Evolutionary conservation across 2,113 vertebrate species (phyloP), one percentile per base, ranked within the genome.

Genomic region (Pyxicephalus adspersus): DNA sequence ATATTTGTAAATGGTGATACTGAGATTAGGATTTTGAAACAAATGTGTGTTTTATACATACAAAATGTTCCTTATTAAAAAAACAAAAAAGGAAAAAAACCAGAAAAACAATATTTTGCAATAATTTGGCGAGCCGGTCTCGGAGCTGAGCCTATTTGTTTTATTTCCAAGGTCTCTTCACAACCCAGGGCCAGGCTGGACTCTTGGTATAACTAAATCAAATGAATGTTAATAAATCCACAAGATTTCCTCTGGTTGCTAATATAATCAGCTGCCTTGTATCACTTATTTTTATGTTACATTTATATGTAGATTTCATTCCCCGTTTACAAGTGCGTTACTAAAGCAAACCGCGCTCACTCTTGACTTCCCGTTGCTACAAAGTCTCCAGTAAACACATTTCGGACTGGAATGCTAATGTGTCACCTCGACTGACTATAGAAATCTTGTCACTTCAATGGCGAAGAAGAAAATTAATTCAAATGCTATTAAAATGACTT

Each of bases 371-470:
- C 2, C 17, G 65, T 20, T 57, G 51, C 16, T 26, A 55, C 3
- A 9, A 26, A 7, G 17, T 29, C 52, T 72, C 16, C 45, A 70
- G 20, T 26, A 26, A 72, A 54, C 70, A 72, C 70, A 57, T 72
- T 29, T 72, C 8, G 31, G 23, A 16, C 17, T 26, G 55, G 70
- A 72, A 72, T 54, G 45, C 75, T 54, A 29, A 77, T 77, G 51
- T 22, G n/a, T 5, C 29, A 5, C 75, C 19, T 16, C n/a, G 38
- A 15, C n/a, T 18, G 20, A 28, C 45, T 2, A 7, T 50, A 52
- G 6, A 23, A 26, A 70, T 54, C 23, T 45, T 5, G 18, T 13
- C 45, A 38, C 19, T 2, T n/a, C 20, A 16, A 23, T 1, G 19
- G 38, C 4, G 22, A 34, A 68, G 50, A 22, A 25, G 50, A 67